A percentile compares a stretch with the other conserved stretches of the same genome.
These are phyloP conservation scores for Escarpia spicata DNA, from an alignment of 2,888 invertebrate species.

Conservation along the genomic window DNA sequence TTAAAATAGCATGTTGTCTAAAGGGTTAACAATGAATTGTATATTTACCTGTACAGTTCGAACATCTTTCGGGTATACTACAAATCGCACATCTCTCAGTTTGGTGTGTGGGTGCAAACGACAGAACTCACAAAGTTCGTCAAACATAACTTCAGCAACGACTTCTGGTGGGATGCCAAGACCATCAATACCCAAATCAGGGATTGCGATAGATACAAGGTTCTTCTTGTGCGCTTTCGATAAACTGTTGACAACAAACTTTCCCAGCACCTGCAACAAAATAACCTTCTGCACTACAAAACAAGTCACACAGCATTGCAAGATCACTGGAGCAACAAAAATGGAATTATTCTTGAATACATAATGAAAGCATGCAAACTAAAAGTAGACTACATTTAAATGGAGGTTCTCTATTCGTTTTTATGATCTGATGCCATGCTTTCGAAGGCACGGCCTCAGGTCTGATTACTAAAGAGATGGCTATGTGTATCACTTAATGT, in stretches of 20 bases:
- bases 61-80: constrained; percentile 46
- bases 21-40: too few relatives aligned
- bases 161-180: constrained; percentile 48
- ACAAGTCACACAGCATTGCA: background rate
- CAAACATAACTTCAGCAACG: constrained; percentile 49
- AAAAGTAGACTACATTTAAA: too few relatives aligned
- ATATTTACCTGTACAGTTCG: constrained; percentile 28
- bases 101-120: constrained; percentile 38
- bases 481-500: too few relatives aligned
- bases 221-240: background rate
- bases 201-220: constrained; percentile 47
- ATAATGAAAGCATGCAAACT: too few relatives aligned
- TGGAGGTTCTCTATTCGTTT: too few relatives aligned
- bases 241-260: background rate
- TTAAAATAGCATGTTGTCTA: too few relatives aligned
- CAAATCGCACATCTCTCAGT: constrained; percentile 46
- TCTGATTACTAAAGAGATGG: too few relatives aligned
- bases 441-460: too few relatives aligned
- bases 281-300: background rate
- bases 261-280: background rate
- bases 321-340: background rate
- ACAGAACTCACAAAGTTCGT: constrained; percentile 47
- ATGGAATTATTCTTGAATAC: too few relatives aligned
- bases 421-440: too few relatives aligned
- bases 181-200: constrained; percentile 56